Conservation (phyloP, 1,140 invertebrate genomes). For the Sinella curviseta region DNA sequence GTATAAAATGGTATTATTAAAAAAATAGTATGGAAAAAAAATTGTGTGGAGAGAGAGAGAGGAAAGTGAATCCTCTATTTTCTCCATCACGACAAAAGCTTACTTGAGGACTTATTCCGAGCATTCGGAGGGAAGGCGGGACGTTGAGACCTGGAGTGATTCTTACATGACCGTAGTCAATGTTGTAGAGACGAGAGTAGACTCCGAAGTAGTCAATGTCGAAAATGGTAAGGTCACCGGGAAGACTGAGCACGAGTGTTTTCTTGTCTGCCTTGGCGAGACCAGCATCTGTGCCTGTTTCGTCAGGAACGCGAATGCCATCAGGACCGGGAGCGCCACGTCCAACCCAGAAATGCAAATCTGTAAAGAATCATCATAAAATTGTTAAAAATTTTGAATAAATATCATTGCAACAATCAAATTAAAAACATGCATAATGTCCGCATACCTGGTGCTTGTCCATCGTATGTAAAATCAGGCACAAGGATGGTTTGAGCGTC, state of each 20-base stretch:
- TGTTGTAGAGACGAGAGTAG: slow-evolving; percentile 84
- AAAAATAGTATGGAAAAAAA: no score
- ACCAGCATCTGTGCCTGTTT: slow-evolving; percentile 80
- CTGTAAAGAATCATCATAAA: slow-evolving; percentile 59
- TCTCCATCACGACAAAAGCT: no score
- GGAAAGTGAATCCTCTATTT: no score
- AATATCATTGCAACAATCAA: background rate
- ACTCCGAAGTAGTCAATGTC: slow-evolving; percentile 83
- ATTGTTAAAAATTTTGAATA: background rate
- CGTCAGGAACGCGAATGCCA: slow-evolving; percentile 79
- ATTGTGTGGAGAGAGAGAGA: no score
- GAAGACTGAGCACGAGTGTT: slow-evolving; percentile 81
- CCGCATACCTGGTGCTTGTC: slow-evolving; percentile 80
- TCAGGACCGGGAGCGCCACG: slow-evolving; percentile 74
- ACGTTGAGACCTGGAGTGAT: slow-evolving; percentile 75
- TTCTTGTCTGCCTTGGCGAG: slow-evolving; percentile 76
- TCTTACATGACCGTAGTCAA: slow-evolving; percentile 83
- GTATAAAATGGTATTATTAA: no score
- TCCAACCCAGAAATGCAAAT: slow-evolving; percentile 89
- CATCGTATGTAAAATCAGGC: slow-evolving; percentile 84
- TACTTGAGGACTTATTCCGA: slow-evolving; percentile 89
- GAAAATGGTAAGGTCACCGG: slow-evolving; percentile 75
- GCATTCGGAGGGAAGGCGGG: slow-evolving; percentile 87
- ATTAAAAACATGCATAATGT: no score
- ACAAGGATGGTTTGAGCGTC: slow-evolving; percentile 87